phyloP scores from a whole-genome alignment of 2,797 vertebrate species.

The Tokudaia muenninki region DNA sequence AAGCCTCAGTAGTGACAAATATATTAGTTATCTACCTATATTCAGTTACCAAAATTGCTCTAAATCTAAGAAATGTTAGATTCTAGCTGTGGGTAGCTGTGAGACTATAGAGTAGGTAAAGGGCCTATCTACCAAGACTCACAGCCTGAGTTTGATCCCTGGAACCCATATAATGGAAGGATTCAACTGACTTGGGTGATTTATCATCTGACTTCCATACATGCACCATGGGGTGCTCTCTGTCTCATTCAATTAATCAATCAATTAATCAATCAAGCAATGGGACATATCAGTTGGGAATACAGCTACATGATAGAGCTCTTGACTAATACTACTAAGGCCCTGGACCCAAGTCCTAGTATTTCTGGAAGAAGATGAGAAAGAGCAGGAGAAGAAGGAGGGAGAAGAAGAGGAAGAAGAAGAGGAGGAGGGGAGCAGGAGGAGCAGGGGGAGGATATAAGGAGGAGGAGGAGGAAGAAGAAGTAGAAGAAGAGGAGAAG shows the following conservation, averaged over 20 bases:
- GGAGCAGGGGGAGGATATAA: too few relatives aligned
- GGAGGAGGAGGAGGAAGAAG: too few relatives aligned
- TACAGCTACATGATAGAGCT: background rate
- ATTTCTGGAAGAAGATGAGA: background rate
- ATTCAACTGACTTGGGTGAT: background rate
- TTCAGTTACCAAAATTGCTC: conserved; percentile 40
- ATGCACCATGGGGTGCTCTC: background rate
- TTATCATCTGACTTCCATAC: background rate
- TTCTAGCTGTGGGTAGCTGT: background rate
- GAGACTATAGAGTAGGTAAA: background rate
- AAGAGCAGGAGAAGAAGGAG: background rate
- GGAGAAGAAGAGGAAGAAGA: too few relatives aligned
- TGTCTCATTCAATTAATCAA: background rate
- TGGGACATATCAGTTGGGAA: background rate
- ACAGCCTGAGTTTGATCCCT: background rate
- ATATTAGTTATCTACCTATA: background rate
- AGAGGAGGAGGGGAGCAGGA: too few relatives aligned
- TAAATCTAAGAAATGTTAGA: background rate
- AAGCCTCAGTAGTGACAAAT: conserved; percentile 5
- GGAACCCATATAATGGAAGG: background rate
- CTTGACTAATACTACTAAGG: background rate
- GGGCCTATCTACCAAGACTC: background rate
- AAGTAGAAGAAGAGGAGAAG: too few relatives aligned
- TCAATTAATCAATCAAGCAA: background rate
- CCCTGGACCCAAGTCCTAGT: background rate